Conservation (phyloP, 2,888 invertebrate genomes). For the Apotomis betuletana region DNA sequence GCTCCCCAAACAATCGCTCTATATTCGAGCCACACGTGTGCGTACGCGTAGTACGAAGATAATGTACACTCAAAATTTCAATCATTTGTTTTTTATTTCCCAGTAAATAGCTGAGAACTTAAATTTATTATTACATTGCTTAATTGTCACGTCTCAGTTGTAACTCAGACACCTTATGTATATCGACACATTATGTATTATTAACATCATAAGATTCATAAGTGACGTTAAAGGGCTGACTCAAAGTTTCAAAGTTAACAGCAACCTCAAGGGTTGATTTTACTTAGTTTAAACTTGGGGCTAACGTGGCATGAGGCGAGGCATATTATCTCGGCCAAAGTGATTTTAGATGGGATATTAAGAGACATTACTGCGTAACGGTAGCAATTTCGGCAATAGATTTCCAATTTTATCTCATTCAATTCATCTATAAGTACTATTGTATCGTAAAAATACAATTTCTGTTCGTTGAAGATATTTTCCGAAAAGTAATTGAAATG, state of each 20-base stretch:
- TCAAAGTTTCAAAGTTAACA: slow-evolving; percentile 4
- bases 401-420: neutral
- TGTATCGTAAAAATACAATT: too few species aligned
- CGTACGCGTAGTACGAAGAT: too few species aligned
- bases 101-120: too few species aligned
- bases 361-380: slow-evolving; percentile 19
- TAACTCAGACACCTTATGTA: too few species aligned
- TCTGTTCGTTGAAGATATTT: too few species aligned
- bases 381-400: slow-evolving; percentile 7
- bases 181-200: neutral
- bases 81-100: too few species aligned
- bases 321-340: slow-evolving; percentile 7
- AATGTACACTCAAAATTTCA: too few species aligned
- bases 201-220: slow-evolving; percentile 16
- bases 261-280: neutral
- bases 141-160: too few species aligned
- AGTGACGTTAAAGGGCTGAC: slow-evolving; percentile 8
- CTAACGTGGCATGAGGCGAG: neutral
- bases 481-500: too few species aligned
- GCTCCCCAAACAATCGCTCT: too few species aligned
- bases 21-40: too few species aligned
- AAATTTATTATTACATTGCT: too few species aligned
- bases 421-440: neutral
- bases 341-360: slow-evolving; percentile 19
- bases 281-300: slow-evolving; percentile 16